Evolutionary conservation across 2,888 invertebrate species (phyloP), one percentile per base, ranked within the genome.

Genomic region (Dasysyrphus albostriatus): DNA sequence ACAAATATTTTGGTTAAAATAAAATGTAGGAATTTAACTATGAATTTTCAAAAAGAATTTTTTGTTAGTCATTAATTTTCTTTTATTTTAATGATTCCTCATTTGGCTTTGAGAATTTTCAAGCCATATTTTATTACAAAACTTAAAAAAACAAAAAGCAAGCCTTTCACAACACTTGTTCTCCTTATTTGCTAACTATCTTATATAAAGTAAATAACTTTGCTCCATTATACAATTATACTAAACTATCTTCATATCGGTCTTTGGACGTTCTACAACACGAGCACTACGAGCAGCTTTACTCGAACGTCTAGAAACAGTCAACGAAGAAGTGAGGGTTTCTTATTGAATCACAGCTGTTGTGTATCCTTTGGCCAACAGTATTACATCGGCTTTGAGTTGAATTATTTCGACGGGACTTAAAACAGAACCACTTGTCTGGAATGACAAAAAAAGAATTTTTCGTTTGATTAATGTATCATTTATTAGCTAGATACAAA

Each of bases 401-500:
- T 10, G 92, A 91, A 83, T 91, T 91, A 80, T 90, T 90, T 72
- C 92, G 91, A 80, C 90, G 90, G 2, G 91, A 89, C 78, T 91
- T 91, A 79, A 95, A 95, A 93, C 95, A 95, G 63, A 95, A 92
- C 95, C 96, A 96, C 94, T 34, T 92, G 92, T 77, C 93, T 93
- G 83, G 42, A 84, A 80, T 7, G 5, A 32, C 32, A 32, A 2
- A 32, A 32, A 32, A 32, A 2, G 24, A 24, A 24, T 24, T 24
- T 24, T 24, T 24, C 1, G 24, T 24, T 24, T 24, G 24, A 24
- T 24, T 24, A n/a, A n/a, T n/a, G n/a, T n/a, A 24, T 24, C 3
- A 24, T 24, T 24, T 24, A 24, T 24, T 24, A 24, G 2, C 3
- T 24, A 24, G n/a, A n/a, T n/a, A 24, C 24, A 24, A 24, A 24